Evolutionary conservation across 2,113 vertebrate genomes (phyloP).

Genomic region (Colossoma macropomum): DNA sequence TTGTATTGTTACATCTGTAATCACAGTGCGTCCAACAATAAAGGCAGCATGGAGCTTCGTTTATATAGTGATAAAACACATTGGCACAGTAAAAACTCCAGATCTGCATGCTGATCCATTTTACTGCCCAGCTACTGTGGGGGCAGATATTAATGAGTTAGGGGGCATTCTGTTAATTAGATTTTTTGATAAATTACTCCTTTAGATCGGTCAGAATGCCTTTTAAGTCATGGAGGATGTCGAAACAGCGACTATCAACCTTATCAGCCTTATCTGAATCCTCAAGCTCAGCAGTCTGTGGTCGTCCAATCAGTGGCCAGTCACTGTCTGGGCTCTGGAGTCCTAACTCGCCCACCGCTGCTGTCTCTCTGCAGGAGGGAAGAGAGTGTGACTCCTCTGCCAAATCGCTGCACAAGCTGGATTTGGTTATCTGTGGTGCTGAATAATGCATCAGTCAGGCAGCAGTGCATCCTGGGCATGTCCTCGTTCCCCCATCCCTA

Average conservation of each 20-base stretch:
- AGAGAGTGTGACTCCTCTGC: conserved; percentile 16
- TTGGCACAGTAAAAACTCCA: too few relatives aligned
- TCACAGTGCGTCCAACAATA: too few relatives aligned
- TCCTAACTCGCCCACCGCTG: conserved; percentile 24
- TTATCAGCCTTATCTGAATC: neutral
- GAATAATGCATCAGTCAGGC: conserved; percentile 45
- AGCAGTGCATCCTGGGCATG: conserved; percentile 50
- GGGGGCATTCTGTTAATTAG: too few relatives aligned
- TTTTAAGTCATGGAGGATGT: conserved; percentile 22
- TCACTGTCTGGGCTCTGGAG: neutral
- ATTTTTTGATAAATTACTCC: neutral
- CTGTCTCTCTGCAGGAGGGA: conserved; percentile 29
- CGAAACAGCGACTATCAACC: neutral
- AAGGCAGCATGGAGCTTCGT: too few relatives aligned
- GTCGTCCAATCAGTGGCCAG: conserved; percentile 5
- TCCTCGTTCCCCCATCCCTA: conserved; percentile 31
- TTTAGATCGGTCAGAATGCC: neutral
- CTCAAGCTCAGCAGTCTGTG: conserved; percentile 11
- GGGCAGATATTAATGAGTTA: too few relatives aligned
- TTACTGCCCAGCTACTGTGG: too few relatives aligned
- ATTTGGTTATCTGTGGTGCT: conserved; percentile 39
- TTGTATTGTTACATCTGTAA: too few relatives aligned
- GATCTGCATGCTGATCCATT: too few relatives aligned
- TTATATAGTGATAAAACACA: too few relatives aligned
- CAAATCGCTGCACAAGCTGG: conserved; percentile 46